A percentile compares a stretch with the other conserved stretches of the same genome.
Conservation (phyloP, 2,888 invertebrate species). For the Andrena minutula region DNA sequence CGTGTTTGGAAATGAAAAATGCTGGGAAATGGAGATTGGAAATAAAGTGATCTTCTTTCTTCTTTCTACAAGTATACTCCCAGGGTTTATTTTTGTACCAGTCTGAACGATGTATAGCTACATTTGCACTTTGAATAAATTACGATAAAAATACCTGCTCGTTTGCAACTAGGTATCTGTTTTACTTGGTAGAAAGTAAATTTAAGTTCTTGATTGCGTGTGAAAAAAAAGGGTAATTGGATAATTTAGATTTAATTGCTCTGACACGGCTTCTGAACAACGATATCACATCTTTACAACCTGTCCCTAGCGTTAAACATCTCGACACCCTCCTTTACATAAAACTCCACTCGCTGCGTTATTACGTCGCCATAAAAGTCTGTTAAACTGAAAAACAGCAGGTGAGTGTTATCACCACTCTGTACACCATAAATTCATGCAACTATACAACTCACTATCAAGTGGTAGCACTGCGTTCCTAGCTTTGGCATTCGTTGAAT, state of each 20-base stretch:
- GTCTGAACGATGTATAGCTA: no score
- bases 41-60: no score
- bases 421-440: constrained; percentile 1
- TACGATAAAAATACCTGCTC: background rate
- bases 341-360: constrained; percentile 4
- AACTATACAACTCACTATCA: constrained; percentile 1
- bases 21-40: no score
- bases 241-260: background rate
- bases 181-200: background rate
- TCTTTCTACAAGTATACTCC: no score
- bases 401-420: background rate
- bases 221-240: background rate
- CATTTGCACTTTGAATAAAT: background rate
- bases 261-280: constrained; percentile 1
- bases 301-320: constrained; percentile 4
- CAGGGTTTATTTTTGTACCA: no score
- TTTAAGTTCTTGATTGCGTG: background rate
- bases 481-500: background rate
- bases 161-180: background rate
- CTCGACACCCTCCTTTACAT: background rate
- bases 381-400: background rate
- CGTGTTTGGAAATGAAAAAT: no score
- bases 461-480: background rate
- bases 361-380: constrained; percentile 13
- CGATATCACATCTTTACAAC: constrained; percentile 24